Conservation (phyloP, 2,797 vertebrate species). For the Petrocephalus schoutedeni region DNA sequence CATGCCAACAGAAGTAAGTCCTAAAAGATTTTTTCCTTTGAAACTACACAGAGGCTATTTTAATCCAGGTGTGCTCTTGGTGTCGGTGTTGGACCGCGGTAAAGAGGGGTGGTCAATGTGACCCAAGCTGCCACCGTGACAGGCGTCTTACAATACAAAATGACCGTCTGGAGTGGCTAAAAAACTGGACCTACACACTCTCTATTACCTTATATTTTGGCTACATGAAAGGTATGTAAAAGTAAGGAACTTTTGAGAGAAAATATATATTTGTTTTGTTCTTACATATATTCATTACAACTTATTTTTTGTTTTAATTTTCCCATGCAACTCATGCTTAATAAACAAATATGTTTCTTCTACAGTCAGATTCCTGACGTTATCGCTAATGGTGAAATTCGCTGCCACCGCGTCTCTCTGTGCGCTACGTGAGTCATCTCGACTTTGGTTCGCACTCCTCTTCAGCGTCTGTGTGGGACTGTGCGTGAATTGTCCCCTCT, state of each 20-base stretch:
- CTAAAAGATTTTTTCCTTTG: slow-evolving; percentile 48
- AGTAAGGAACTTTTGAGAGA: slow-evolving; percentile 80
- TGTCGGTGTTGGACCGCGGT: background rate
- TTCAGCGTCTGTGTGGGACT: slow-evolving; percentile 23
- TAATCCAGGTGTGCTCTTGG: slow-evolving; percentile 29
- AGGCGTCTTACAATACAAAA: slow-evolving; percentile 38
- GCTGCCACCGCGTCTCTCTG: slow-evolving; percentile 52
- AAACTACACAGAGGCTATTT: slow-evolving; percentile 57
- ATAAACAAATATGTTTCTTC: slow-evolving; percentile 59
- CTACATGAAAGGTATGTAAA: slow-evolving; percentile 84
- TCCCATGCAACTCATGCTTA: slow-evolving; percentile 97
- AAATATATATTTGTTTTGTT: slow-evolving; percentile 59
- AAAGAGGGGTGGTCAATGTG: slow-evolving; percentile 64
- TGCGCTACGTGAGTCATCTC: slow-evolving; percentile 44
- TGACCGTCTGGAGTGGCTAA: slow-evolving; percentile 69
- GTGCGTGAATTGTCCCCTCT: slow-evolving; percentile 26
- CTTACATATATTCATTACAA: slow-evolving; percentile 71
- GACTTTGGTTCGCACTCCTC: slow-evolving; percentile 27
- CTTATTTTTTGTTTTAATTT: slow-evolving; percentile 60
- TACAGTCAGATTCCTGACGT: slow-evolving; percentile 57
- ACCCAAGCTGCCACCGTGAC: slow-evolving; percentile 65
- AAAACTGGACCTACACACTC: slow-evolving; percentile 61
- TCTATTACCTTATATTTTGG: slow-evolving; percentile 76
- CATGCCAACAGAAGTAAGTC: slow-evolving; percentile 68
- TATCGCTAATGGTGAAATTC: slow-evolving; percentile 51